Evolutionary conservation across 2,888 invertebrate species (phyloP), one percentile per base, ranked within the genome.

Genomic region (Ormyrus thymus): DNA sequence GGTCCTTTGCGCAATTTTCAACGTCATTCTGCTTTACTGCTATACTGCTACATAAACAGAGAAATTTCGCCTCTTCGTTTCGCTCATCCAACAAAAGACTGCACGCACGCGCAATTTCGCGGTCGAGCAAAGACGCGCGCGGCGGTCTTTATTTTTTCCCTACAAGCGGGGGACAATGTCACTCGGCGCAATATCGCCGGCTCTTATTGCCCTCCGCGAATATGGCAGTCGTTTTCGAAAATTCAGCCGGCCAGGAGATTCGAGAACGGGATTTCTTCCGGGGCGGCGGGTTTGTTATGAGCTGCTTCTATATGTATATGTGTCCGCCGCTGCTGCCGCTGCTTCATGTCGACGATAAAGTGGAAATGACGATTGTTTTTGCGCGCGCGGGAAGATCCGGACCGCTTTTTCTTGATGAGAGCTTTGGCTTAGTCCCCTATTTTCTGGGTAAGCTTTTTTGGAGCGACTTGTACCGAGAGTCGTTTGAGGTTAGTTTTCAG

Each of bases 11-110:
- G 50, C 70, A 59, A 70, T 55, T 59, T 55, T 53, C 65, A 48
- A 15, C 73, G 48, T 61, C 68, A 51, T 64, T 73, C 53, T 48
- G 45, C 6, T 78, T 73, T 73, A 74, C 13, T 46, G 53, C 73
- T 58, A 61, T 73, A 74, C 13, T 46, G 53, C 73, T 58, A 61
- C 64, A 69, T 78, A 73, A 73, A 78, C 68, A 71, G 55, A 7
- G 50, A 7, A 66, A 53, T 29, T 46, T 50, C 8, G 46, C 13
- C 7, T 45, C n/a, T 7, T 7, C 13, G 13, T 29, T 45, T 46
- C 43, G 9, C 53, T 62, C 7, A 11, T 29, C 29, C 29, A 29
- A 29, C 29, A 29, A 29, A 29, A 29, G 29, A 29, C n/a, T 43
- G 6, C 48, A 2, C 46, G 46, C 65, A 56, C 48, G 48, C 10